Conservation (phyloP, 2,888 invertebrate species). For the Diachrysia chrysitis region DNA sequence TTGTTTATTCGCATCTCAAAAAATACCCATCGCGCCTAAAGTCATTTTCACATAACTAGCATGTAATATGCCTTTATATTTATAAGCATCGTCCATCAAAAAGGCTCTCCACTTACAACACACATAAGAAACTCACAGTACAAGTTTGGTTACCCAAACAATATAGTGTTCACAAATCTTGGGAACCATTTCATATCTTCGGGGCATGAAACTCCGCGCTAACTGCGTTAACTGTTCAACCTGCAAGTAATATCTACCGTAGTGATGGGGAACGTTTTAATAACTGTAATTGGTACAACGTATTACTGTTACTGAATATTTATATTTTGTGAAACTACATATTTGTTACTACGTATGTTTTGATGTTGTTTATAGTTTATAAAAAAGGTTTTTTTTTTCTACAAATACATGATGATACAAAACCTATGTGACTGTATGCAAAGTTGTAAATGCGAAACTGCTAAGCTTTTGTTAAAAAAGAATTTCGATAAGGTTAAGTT, state of each 20-base stretch:
- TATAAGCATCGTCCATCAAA: neutral
- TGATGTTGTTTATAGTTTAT: no score
- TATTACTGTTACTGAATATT: neutral
- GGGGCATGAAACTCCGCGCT: constrained; percentile 41
- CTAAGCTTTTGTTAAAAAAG: no score
- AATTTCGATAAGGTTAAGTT: no score
- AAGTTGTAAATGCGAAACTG: no score
- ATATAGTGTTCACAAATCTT: constrained; percentile 40
- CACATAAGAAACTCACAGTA: neutral
- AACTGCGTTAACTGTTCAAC: constrained; percentile 45
- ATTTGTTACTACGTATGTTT: no score
- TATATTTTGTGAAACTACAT: neutral
- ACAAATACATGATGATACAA: no score
- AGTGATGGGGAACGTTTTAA: constrained; percentile 35
- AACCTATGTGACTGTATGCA: no score
- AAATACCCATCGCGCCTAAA: no score
- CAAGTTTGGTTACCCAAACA: constrained; percentile 11
- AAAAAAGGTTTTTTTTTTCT: no score
- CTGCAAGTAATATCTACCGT: constrained; percentile 44
- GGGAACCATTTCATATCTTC: constrained; percentile 44
- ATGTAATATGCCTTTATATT: no score
- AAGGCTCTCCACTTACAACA: neutral
- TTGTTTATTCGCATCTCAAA: no score
- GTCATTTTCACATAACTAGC: no score
- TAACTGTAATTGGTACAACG: neutral